A percentile compares a stretch with the other conserved stretches of the same genome.
Conservation (phyloP, 2,113 vertebrate species). For the Electrona antarctica region DNA sequence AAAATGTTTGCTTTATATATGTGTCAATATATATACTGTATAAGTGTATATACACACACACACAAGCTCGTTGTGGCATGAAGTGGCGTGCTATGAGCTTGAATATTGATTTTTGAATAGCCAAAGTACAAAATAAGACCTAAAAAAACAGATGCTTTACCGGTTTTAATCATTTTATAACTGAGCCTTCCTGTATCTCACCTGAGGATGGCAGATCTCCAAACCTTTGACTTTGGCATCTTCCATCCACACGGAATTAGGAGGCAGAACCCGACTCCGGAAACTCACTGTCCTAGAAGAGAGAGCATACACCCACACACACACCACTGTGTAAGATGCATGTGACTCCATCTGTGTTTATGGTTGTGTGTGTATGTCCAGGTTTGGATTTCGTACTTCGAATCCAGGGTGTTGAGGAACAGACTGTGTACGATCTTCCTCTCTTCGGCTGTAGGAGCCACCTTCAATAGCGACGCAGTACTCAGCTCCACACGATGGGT, state of each 20-base stretch:
- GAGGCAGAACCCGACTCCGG: conserved; percentile 86
- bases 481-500: conserved; percentile 84
- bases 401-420: conserved; percentile 92
- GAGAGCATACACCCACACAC: not conserved
- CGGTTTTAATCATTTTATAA: not conserved
- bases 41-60: no score
- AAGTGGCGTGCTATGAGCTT: no score
- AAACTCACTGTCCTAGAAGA: conserved; percentile 91
- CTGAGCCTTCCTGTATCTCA: conserved; percentile 52
- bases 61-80: no score
- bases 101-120: no score
- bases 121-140: no score
- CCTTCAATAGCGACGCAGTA: conserved; percentile 89
- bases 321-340: no score
- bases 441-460: conserved; percentile 91
- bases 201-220: conserved; percentile 96
- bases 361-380: not conserved
- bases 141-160: no score
- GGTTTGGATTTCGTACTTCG: conserved; percentile 77
- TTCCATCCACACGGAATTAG: conserved; percentile 94
- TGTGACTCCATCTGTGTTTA: not conserved
- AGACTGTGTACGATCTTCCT: conserved; percentile 87
- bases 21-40: no score
- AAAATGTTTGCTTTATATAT: no score
- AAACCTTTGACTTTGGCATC: conserved; percentile 91